These are phyloP conservation scores for Hyppa rectilinea DNA, from an alignment of 2,888 invertebrate species.

Conservation along the genomic window DNA sequence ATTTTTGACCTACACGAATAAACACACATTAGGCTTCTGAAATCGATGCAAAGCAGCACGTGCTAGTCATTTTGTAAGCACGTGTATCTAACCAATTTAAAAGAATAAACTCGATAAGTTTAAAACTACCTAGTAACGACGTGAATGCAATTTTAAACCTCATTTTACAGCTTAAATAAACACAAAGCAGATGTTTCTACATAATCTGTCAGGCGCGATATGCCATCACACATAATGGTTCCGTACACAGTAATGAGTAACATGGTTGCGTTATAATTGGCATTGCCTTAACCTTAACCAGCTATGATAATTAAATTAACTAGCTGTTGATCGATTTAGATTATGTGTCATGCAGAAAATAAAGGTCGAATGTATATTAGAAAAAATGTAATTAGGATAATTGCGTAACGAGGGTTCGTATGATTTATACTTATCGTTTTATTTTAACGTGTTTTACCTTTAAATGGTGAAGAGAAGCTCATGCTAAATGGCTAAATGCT, in stretches of 20 bases:
- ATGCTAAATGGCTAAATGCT: too few relatives aligned
- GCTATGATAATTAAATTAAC: conserved; percentile 57
- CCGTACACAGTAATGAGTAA: conserved; percentile 58
- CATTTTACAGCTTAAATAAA: conserved; percentile 62
- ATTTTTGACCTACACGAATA: not conserved
- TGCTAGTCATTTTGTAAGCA: conserved; percentile 3
- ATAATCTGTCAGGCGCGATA: conserved; percentile 56
- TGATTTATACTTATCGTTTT: conserved; percentile 36
- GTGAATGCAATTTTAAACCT: conserved; percentile 69
- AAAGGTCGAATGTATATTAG: conserved; percentile 48
- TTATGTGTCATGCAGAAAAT: conserved; percentile 20
- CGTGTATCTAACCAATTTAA: conserved; percentile 42
- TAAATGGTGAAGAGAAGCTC: conserved; percentile 40
- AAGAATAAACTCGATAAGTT: conserved; percentile 53
- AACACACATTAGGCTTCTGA: conserved; percentile 21
- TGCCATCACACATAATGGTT: conserved; percentile 55
- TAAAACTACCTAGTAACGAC: conserved; percentile 62
- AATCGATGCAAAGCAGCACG: conserved; percentile 3
- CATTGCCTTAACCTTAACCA: conserved; percentile 35
- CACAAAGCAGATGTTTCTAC: conserved; percentile 72
- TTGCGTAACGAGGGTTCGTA: conserved; percentile 15
- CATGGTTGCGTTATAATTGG: conserved; percentile 60
- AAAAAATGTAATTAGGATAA: conserved; percentile 13
- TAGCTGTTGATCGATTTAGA: conserved; percentile 47
- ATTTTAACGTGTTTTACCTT: conserved; percentile 14